Base-by-base conservation (phyloP, 2,797 vertebrate genomes). In the Pseudomugil tenellus region DNA sequence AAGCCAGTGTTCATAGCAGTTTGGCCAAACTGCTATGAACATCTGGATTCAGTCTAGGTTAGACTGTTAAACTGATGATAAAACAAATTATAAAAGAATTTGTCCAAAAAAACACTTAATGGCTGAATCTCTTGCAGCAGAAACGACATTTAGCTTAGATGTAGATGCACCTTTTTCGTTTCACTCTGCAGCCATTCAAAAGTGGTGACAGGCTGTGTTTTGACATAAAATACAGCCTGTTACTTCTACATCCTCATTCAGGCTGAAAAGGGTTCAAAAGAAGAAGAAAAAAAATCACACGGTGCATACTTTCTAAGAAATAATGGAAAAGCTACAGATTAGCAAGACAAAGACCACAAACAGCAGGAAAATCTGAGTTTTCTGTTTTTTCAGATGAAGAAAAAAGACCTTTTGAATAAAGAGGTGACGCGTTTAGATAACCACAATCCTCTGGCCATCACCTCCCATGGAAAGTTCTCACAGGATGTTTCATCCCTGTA, bases 401-500 rank as follows among this genome's bases (percentile, higher is more conserved):
- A 26, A 16, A 21, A 35, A 2, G 57, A 53, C 9, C 16, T 32
- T 3, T 6, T 32, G 32, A 32, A 32, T 21, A 12, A 11, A 19
- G 31, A 57, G 52, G 21, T 60, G 26, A 66, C 61, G 78, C 49
- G 74, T 83, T 84, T 29, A 77, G 67, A 67, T 21, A 48, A 43
- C 62, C 6, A 12, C 66, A 46, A 57, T 61, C 58, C 29, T 65
- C 54, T 14, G 14, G 56, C 52, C 31, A 46, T 41, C 59, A 19
- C 19, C 29, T 83, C 21, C 0, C 5, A 16, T 51, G 25, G 59
- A 51, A 59, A 32, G 31, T 70, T 86, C 77, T 74, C 81, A 79
- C 77, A 63, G 67, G 59, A 41, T 13, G 49, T 67, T 84, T 83
- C 41, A 70, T 83, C 84, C 58, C 59, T 67, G 41, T 83, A 76